Evolutionary conservation across 1,140 invertebrate species (phyloP).

Genomic region (Drosophila tropicalis): DNA sequence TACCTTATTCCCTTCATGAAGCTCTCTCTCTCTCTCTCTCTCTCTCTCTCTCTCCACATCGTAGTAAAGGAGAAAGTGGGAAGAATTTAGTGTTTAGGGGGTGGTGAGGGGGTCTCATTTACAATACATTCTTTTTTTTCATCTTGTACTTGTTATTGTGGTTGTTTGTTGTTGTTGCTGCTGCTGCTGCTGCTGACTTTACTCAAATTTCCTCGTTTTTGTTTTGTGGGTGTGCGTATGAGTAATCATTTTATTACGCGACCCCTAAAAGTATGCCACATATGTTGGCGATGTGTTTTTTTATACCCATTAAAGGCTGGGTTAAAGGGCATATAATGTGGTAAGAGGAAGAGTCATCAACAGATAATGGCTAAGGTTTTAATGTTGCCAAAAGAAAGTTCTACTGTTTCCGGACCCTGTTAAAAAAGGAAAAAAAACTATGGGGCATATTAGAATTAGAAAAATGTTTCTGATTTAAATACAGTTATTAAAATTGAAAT

Average conservation of each 20-base stretch:
- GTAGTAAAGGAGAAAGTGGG: background rate
- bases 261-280: slow-evolving; percentile 48
- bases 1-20: slow-evolving; percentile 45
- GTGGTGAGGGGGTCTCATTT: background rate
- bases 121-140: slow-evolving; percentile 10
- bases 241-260: slow-evolving; percentile 75
- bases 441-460: too few species aligned
- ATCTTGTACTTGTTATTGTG: slow-evolving; percentile 10
- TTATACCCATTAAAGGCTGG: background rate
- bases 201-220: slow-evolving; percentile 50
- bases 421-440: too few species aligned
- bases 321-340: background rate
- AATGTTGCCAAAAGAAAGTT: too few species aligned
- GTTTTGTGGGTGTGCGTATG: slow-evolving; percentile 50
- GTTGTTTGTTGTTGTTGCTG: slow-evolving; percentile 9
- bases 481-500: too few species aligned
- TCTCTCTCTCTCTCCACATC: too few species aligned
- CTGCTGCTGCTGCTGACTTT: slow-evolving; percentile 46
- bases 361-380: too few species aligned
- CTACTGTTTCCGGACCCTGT: too few species aligned
- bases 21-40: too few species aligned
- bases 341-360: background rate
- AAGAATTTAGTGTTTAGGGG: background rate
- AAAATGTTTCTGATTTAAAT: too few species aligned
- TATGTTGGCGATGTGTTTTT: slow-evolving; percentile 26